Percentiles rank a stretch among this genome's conserved stretches.
Conservation (phyloP, 1,140 invertebrate species). For the Xylocopa sonorina region DNA sequence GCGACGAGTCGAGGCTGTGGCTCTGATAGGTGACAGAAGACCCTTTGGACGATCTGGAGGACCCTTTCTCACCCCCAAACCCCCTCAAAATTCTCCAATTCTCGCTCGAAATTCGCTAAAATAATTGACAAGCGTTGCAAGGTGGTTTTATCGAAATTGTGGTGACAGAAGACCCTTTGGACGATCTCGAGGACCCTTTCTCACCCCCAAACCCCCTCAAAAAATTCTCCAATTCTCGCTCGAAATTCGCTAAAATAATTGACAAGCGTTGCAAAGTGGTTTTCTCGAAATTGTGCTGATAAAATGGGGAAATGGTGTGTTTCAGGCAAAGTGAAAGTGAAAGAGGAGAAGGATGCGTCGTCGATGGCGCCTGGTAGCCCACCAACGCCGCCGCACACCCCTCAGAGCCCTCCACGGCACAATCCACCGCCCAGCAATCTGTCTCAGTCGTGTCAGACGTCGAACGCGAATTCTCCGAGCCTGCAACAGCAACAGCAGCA, state of each 20-base stretch:
- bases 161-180: not conserved
- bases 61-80: not conserved
- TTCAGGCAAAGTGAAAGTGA: slow-evolving; percentile 77
- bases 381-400: slow-evolving; percentile 80
- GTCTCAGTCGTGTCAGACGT: slow-evolving; percentile 73
- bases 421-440: slow-evolving; percentile 72
- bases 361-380: slow-evolving; percentile 80
- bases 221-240: no score
- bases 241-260: no score
- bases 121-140: no score
- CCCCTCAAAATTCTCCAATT: no score
- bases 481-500: slow-evolving; percentile 52
- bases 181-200: not conserved
- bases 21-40: not conserved
- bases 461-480: slow-evolving; percentile 68
- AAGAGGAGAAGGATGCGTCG: slow-evolving; percentile 79
- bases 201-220: not conserved
- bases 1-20: not conserved
- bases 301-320: slow-evolving; percentile 18
- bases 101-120: no score
- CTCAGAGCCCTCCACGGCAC: slow-evolving; percentile 78
- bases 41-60: no score
- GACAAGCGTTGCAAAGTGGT: no score
- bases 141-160: no score
- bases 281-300: no score